A percentile compares a stretch with the other conserved stretches of the same genome.
Conservation (phyloP, 2,113 vertebrate species). For the Rhegmatorhina hoffmannsi region DNA sequence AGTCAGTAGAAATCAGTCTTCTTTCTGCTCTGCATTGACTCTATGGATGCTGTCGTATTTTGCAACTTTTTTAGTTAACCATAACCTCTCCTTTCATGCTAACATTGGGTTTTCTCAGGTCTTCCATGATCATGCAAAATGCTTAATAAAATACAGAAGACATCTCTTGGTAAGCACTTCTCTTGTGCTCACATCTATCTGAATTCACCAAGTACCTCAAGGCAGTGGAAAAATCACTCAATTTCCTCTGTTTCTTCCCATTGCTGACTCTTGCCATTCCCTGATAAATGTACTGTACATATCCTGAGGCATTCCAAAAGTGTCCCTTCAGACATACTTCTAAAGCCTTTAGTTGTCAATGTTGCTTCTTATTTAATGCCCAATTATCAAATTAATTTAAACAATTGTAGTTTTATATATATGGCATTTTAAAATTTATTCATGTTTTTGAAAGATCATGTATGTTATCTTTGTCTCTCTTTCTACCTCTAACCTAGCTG, state of each 20-base stretch:
- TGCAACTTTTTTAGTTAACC: background rate
- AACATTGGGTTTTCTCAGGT: background rate
- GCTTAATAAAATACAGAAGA: background rate
- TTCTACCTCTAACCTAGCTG: background rate
- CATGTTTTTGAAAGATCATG: background rate
- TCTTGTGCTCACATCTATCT: background rate
- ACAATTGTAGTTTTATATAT: rapidly evolving
- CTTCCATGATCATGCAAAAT: background rate
- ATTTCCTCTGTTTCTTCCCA: background rate
- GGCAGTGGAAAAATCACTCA: background rate
- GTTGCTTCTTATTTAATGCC: background rate
- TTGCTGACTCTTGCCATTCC: background rate
- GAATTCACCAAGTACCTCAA: background rate
- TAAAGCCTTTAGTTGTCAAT: background rate
- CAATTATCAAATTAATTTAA: background rate
- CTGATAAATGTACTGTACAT: background rate
- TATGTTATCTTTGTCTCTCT: background rate
- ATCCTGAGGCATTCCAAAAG: background rate
- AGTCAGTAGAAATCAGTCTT: background rate
- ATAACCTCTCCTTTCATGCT: background rate
- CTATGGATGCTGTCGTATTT: rapidly evolving
- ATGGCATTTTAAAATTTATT: background rate
- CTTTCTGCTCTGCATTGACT: background rate
- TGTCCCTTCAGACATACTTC: background rate
- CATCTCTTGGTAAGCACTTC: background rate